A percentile compares a stretch with the other conserved stretches of the same genome.
Conservation (phyloP, 2,797 vertebrate species). For the Lacerta bilineata region DNA sequence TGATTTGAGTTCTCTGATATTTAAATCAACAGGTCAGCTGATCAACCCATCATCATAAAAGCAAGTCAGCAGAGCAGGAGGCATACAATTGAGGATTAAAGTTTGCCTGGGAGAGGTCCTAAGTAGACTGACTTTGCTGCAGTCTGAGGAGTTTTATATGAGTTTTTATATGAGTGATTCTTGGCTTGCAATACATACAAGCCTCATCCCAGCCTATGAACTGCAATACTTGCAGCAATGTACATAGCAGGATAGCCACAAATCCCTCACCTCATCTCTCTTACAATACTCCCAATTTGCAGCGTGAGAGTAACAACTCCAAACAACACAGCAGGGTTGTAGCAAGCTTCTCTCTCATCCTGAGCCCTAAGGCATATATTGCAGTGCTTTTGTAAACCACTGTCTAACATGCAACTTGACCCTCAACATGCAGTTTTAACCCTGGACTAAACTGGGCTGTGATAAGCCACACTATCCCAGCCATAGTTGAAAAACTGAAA, state of each 20-base stretch:
- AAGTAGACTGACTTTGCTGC: background rate
- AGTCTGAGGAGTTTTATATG: background rate
- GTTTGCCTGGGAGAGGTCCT: background rate
- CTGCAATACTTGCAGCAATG: background rate
- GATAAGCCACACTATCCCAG: background rate
- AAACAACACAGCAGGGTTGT: background rate
- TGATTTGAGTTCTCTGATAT: background rate
- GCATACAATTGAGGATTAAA: background rate
- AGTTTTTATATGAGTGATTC: background rate
- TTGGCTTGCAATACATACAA: background rate
- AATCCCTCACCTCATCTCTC: background rate
- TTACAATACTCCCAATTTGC: background rate
- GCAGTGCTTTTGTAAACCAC: background rate
- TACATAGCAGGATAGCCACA: too few species aligned
- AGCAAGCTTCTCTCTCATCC: background rate
- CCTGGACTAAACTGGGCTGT: background rate
- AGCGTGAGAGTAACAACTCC: background rate
- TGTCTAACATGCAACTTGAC: background rate
- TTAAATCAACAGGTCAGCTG: background rate
- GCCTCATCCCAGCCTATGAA: background rate
- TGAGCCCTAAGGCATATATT: background rate
- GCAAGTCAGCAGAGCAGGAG: background rate
- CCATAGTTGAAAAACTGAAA: too few species aligned
- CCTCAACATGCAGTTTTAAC: background rate
- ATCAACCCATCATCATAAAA: background rate